Evolutionary conservation across 2,113 vertebrate species (phyloP).

Genomic region (Pandion haliaetus): DNA sequence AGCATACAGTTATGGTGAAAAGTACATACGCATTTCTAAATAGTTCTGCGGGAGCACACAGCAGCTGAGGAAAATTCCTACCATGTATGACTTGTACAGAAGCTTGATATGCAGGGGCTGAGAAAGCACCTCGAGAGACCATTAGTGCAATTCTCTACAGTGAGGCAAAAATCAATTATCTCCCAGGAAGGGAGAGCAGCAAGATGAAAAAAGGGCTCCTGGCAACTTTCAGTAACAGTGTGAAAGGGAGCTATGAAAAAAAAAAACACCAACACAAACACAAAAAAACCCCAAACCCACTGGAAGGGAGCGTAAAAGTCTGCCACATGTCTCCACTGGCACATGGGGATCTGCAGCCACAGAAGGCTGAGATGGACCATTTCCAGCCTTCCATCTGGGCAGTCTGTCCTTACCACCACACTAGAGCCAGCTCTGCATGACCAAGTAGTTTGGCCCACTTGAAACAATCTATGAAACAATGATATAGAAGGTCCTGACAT

Average conservation of each 20-base stretch:
- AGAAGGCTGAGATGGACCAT: neutral
- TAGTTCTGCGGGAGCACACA: neutral
- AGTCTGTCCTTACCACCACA: neutral
- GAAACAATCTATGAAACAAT: neutral
- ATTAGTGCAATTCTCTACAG: neutral
- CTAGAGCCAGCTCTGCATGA: neutral
- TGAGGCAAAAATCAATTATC: neutral
- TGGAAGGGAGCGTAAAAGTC: neutral
- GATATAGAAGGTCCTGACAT: neutral
- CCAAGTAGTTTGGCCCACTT: neutral
- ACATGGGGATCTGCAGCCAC: neutral
- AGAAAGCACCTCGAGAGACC: neutral
- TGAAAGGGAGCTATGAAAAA: neutral
- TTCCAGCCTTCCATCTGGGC: neutral
- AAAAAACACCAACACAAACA: neutral
- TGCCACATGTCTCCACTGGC: neutral
- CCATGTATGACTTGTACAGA: neutral
- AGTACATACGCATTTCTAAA: neutral
- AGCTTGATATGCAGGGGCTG: neutral
- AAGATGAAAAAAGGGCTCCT: neutral
- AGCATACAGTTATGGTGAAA: neutral
- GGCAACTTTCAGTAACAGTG: neutral
- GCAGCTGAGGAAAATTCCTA: neutral
- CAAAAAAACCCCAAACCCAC: neutral
- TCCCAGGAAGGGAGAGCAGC: neutral